These are phyloP conservation scores for Triplophysa bombifrons DNA, from an alignment of 2,797 vertebrate species.

Conservation along the genomic window DNA sequence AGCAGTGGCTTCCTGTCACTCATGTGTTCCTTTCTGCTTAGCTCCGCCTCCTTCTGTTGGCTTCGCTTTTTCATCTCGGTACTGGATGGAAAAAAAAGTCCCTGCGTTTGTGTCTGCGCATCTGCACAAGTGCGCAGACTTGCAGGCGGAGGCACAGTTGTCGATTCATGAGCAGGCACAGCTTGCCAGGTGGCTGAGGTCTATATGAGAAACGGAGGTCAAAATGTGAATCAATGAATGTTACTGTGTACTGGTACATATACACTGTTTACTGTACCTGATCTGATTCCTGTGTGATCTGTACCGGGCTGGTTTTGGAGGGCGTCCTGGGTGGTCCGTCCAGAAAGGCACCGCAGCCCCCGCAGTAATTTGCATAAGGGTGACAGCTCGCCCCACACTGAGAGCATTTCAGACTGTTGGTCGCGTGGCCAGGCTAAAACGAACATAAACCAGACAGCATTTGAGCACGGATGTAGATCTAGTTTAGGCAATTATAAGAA, in stretches of 20 bases:
- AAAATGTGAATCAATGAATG: neutral
- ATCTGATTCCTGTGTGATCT: slow-evolving; percentile 15
- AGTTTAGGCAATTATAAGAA: neutral
- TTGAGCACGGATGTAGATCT: neutral
- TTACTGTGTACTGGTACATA: neutral
- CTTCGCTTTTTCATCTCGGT: slow-evolving; percentile 77
- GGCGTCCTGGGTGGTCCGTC: slow-evolving; percentile 65
- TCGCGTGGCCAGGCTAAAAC: slow-evolving; percentile 63
- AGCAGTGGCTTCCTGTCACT: slow-evolving; percentile 77
- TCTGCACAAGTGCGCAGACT: slow-evolving; percentile 64
- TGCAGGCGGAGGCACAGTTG: slow-evolving; percentile 41
- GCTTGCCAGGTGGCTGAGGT: slow-evolving; percentile 68
- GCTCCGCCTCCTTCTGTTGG: slow-evolving; percentile 70
- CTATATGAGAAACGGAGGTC: slow-evolving; percentile 42
- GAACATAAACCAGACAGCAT: neutral
- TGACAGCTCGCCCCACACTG: slow-evolving; percentile 81
- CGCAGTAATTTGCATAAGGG: slow-evolving; percentile 79
- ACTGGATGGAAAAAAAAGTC: slow-evolving; percentile 89
- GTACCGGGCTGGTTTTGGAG: slow-evolving; percentile 39
- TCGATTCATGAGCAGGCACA: slow-evolving; percentile 48
- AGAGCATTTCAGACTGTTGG: slow-evolving; percentile 73
- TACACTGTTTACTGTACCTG: slow-evolving; percentile 65
- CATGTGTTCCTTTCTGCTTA: slow-evolving; percentile 73
- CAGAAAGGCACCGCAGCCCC: slow-evolving; percentile 78
- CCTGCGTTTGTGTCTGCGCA: slow-evolving; percentile 83